Base-by-base conservation (phyloP, 2,797 vertebrate genomes). In the Avahi laniger region DNA sequence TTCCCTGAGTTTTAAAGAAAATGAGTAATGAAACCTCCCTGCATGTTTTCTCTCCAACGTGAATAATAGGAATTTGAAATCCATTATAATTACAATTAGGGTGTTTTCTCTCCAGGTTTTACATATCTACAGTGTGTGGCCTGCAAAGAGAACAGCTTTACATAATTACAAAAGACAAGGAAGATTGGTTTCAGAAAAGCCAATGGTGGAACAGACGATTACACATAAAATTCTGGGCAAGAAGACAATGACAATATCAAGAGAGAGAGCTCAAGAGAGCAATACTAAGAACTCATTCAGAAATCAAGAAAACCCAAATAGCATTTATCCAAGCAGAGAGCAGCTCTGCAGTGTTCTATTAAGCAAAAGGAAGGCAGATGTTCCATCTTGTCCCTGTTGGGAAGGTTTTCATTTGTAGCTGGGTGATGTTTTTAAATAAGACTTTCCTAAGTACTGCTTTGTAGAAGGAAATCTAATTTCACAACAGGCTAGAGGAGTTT, bases 141-240 rank as follows among this genome's bases (percentile, higher is more conserved):
- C 92, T 97, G 63, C 57, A 69, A 92, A 90, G 92, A 90, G 94
- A 97, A 93, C 87, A 96, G 87, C 84, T 96, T 95, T 97, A 89
- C 94, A 95, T 97, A 97, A 97, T 97, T 97, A 94, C 78, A 96
- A 97, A 98, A 96, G 96, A 93, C 93, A 96, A 96, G 97, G 94
- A 93, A 97, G 95, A 95, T 93, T 97, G 96, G 93, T 97, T 97
- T 97, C 83, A 97, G 75, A 97, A 97, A 96, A 96, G 89, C 87
- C 83, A 93, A 4, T 92, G 92, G 91, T 95, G 93, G 91, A 93
- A 96, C 93, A 96, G 94, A 95, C 1, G 72, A 97, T 97, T 96
- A 96, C 80, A 85, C 89, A 90, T 72, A 88, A 93, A 97, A 96
- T 96, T 93, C 84, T 93, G 95, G 95, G 69, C 94, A 97, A 94